A percentile compares a stretch with the other conserved stretches of the same genome.
Conservation (phyloP, 1,140 invertebrate species). For the Bombus pyrosoma region DNA sequence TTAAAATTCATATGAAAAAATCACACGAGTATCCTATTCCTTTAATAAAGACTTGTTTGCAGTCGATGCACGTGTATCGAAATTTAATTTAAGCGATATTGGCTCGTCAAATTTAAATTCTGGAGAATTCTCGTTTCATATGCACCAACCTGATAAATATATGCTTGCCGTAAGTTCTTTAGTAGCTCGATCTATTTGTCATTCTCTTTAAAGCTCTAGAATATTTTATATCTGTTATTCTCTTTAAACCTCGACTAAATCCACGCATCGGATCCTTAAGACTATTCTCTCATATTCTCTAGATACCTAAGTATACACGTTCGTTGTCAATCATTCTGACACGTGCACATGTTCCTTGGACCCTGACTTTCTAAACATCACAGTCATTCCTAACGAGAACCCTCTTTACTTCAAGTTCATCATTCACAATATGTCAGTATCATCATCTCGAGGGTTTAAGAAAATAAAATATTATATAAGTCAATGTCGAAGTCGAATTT, state of each 20-base stretch:
- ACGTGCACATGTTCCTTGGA: background rate
- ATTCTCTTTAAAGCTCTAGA: background rate
- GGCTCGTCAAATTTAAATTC: background rate
- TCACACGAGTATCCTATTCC: background rate
- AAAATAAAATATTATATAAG: background rate
- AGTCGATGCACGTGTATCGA: background rate
- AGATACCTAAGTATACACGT: background rate
- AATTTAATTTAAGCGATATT: background rate
- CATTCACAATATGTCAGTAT: background rate
- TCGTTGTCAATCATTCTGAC: slow-evolving; percentile 11
- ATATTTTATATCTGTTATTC: background rate
- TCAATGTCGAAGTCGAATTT: background rate
- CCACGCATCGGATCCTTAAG: background rate
- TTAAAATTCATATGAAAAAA: background rate
- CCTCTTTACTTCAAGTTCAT: background rate
- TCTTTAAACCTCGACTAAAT: background rate
- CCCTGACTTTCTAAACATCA: background rate
- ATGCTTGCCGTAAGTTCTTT: background rate
- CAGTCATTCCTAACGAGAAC: background rate
- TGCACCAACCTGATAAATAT: background rate
- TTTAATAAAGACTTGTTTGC: background rate
- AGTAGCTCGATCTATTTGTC: background rate
- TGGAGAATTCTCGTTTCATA: background rate
- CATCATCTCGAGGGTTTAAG: no score
- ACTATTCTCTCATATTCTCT: background rate